phyloP scores from a whole-genome alignment of 2,888 invertebrate genomes.

The Epirrhoe tristata region DNA sequence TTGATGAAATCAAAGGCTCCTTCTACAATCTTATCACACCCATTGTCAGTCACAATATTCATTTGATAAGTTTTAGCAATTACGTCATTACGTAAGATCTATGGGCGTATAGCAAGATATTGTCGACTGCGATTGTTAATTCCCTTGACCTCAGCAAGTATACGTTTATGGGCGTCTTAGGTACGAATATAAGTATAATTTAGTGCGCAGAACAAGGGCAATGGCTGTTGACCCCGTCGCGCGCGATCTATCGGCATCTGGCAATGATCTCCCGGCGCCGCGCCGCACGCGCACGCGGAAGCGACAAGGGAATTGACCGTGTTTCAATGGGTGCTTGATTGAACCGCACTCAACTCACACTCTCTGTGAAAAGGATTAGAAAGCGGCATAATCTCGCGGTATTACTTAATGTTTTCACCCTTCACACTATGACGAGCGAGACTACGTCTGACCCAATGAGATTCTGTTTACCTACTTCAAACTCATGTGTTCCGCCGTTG shows the following conservation, averaged over 20 bases:
- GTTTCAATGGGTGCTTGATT: slow-evolving; percentile 76
- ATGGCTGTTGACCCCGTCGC: slow-evolving; percentile 83
- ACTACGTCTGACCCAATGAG: slow-evolving; percentile 70
- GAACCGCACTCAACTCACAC: slow-evolving; percentile 59
- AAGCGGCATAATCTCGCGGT: slow-evolving; percentile 58
- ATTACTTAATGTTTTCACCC: slow-evolving; percentile 51
- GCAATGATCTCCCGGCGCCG: slow-evolving; percentile 80
- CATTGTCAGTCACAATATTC: slow-evolving; percentile 34
- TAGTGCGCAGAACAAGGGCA: slow-evolving; percentile 82
- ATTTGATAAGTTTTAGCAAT: slow-evolving; percentile 24
- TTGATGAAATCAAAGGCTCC: slow-evolving; percentile 28
- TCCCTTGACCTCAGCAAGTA: slow-evolving; percentile 66
- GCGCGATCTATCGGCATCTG: slow-evolving; percentile 82
- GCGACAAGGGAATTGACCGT: slow-evolving; percentile 76
- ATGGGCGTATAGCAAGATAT: slow-evolving; percentile 30
- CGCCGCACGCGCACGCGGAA: slow-evolving; percentile 75
- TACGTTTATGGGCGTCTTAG: slow-evolving; percentile 57
- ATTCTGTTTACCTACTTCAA: slow-evolving; percentile 68
- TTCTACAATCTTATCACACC: slow-evolving; percentile 27
- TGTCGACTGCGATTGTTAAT: slow-evolving; percentile 50
- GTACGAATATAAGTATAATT: slow-evolving; percentile 69
- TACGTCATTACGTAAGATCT: slow-evolving; percentile 26
- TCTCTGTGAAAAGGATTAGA: slow-evolving; percentile 68
- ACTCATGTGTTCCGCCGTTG: slow-evolving; percentile 68
- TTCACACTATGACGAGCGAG: slow-evolving; percentile 46